Evolutionary conservation across 2,888 invertebrate genomes (phyloP), one percentile per base, ranked within the genome.

Genomic region (Himalopsyche kuldschensis): DNA sequence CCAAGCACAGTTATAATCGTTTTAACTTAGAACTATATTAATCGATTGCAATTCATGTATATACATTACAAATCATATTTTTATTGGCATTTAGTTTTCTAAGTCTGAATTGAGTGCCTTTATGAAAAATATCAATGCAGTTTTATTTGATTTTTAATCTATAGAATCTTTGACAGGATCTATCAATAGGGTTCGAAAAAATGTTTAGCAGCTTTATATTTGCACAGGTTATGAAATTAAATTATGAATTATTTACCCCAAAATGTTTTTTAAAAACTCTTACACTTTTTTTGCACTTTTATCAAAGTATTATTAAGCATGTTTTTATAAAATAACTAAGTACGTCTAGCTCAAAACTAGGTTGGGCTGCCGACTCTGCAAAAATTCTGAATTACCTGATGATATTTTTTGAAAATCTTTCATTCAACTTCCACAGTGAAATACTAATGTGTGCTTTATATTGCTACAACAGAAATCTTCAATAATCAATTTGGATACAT

Each of bases 391-490:
- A 75, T 82, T 75, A 78, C 82, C 35, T 31, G 48, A 55, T 78
- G 31, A 77, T 82, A 82, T 82, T 82, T 82, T 82, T 82, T 79
- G 82, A 79, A 35, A 48, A 75, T 48, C 82, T 82, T 82, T 82
- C 82, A 46, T 31, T 77, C 47, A 46, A 79, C 82, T 75, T 82
- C 79, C 78, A 35, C 69, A 27, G 27, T 30, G 6, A 4, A 69
- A 69, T 27, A 82, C 32, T 76, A 31, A 27, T 55, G 27, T 81
- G 55, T 55, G 69, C 69, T 69, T 4, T 69, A 69, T 69, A 69
- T 27, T 69, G 69, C 11, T 69, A 69, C 69, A 30, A 30, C 69
- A 27, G 69, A 69, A 69, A 69, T 69, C 24, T 4, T 15, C 15
- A 15, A 41, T 15, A 15, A 11, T 41, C 41, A 41, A 41, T 1